Conservation (phyloP, 2,888 invertebrate species). For the Latrodectus hesperus region DNA sequence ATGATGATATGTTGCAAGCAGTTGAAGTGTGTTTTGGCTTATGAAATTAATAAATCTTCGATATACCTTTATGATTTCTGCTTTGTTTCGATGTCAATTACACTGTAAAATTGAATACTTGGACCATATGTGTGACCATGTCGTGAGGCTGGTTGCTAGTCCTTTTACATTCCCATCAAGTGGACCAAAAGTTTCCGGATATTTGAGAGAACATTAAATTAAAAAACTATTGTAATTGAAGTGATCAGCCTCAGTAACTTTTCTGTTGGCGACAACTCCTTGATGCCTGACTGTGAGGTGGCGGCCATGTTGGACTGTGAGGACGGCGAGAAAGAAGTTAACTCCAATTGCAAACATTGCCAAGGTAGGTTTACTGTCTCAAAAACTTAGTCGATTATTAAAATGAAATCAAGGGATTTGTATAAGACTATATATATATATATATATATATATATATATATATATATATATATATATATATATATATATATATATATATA, state of each 20-base stretch:
- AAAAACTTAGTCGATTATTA: no score
- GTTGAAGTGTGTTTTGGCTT: no score
- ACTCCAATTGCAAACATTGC: slow-evolving; percentile 66
- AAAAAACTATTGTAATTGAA: no score
- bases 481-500: no score
- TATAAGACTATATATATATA: no score
- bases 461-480: no score
- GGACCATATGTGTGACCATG: neutral
- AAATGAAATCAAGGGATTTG: no score
- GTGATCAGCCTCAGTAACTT: neutral
- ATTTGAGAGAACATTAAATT: neutral
- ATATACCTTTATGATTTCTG: no score
- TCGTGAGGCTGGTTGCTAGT: neutral
- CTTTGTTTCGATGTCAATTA: neutral
- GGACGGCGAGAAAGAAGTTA: slow-evolving; percentile 59
- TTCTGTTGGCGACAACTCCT: neutral
- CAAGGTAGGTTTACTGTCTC: slow-evolving; percentile 38
- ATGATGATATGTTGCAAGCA: no score
- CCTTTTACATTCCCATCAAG: neutral
- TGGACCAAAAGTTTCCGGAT: neutral
- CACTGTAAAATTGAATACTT: neutral
- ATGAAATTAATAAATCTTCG: no score
- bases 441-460: no score
- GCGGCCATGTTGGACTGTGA: slow-evolving; percentile 68
- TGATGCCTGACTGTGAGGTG: slow-evolving; percentile 56